These are phyloP conservation scores for Drosophila arizonae DNA, from an alignment of 1,140 invertebrate species.

Conservation along the genomic window DNA sequence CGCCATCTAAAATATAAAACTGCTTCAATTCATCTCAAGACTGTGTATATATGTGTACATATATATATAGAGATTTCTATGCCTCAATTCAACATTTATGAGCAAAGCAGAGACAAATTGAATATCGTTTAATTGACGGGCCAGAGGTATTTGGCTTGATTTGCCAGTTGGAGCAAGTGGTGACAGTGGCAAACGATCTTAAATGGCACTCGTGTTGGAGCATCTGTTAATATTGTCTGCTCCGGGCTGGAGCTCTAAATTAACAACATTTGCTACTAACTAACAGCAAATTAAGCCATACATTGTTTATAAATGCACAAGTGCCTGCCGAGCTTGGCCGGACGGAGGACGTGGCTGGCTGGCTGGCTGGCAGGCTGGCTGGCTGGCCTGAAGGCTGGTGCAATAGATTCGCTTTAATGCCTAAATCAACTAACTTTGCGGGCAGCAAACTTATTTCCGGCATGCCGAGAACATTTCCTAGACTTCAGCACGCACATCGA, in stretches of 20 bases:
- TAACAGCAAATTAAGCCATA: slow-evolving; percentile 80
- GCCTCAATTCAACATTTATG: no score
- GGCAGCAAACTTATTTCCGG: slow-evolving; percentile 80
- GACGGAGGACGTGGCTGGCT: slow-evolving; percentile 7
- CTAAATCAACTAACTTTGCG: slow-evolving; percentile 81
- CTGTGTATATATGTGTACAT: no score
- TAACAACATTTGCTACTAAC: slow-evolving; percentile 80
- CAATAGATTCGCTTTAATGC: slow-evolving; percentile 72
- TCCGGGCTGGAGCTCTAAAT: slow-evolving; percentile 43
- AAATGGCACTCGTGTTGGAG: slow-evolving; percentile 6
- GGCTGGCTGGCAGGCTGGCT: slow-evolving; percentile 7
- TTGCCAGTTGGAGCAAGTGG: not conserved
- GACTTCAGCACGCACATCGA: slow-evolving; percentile 37
- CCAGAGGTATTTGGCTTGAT: not conserved
- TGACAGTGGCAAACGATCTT: not conserved
- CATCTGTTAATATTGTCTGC: slow-evolving; percentile 13
- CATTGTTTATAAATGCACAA: slow-evolving; percentile 77
- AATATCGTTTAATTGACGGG: not conserved
- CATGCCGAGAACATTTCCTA: slow-evolving; percentile 66
- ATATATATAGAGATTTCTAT: no score
- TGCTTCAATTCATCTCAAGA: no score
- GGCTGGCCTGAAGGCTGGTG: slow-evolving; percentile 10
- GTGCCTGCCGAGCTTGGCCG: slow-evolving; percentile 24
- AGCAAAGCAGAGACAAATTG: no score
- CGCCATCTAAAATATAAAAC: no score